These are phyloP conservation scores for Hippocampus guttulatus DNA, from an alignment of 2,113 vertebrate genomes.

Conservation along the genomic window DNA sequence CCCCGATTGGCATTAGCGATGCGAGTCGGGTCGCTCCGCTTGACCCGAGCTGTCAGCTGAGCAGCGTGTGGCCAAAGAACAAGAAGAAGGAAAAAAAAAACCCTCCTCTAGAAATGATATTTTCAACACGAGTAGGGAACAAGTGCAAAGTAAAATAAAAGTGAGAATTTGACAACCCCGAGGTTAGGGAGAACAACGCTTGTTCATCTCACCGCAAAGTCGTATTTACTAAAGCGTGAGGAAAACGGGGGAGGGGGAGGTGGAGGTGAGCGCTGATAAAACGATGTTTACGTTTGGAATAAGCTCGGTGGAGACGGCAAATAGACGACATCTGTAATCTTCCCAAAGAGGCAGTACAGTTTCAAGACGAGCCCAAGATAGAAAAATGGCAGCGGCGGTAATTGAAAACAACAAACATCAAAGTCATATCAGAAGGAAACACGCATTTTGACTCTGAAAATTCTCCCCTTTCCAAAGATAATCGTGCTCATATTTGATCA, in stretches of 20 bases:
- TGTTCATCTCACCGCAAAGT: conserved; percentile 3
- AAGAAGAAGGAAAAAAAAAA: conserved; percentile 25
- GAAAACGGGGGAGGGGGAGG: not conserved
- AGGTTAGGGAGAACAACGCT: conserved; percentile 12
- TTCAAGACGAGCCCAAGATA: conserved; percentile 3
- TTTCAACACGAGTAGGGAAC: conserved; percentile 27
- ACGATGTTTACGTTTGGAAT: conserved; percentile 7
- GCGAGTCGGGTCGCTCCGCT: conserved; percentile 44
- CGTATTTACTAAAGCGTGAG: conserved; percentile 3
- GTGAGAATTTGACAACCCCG: conserved; percentile 2
- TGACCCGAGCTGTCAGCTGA: conserved; percentile 58
- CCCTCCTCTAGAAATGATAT: conserved; percentile 33
- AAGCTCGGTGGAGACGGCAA: not conserved
- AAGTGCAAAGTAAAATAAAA: conserved; percentile 5
- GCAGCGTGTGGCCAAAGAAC: conserved; percentile 53
- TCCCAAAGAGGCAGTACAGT: not conserved
- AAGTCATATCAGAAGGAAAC: not conserved
- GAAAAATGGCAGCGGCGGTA: conserved; percentile 2
- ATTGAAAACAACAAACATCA: conserved; percentile 8
- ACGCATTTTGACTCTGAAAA: not conserved
- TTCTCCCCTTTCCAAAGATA: not conserved
- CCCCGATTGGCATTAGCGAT: conserved; percentile 52
- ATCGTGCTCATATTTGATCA: not conserved
- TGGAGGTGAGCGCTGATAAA: conserved; percentile 2
- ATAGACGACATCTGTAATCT: conserved; percentile 6